A percentile compares a stretch with the other conserved stretches of the same genome.
phyloP scores from a whole-genome alignment of 2,888 invertebrate genomes.

The Unio pictorum region DNA sequence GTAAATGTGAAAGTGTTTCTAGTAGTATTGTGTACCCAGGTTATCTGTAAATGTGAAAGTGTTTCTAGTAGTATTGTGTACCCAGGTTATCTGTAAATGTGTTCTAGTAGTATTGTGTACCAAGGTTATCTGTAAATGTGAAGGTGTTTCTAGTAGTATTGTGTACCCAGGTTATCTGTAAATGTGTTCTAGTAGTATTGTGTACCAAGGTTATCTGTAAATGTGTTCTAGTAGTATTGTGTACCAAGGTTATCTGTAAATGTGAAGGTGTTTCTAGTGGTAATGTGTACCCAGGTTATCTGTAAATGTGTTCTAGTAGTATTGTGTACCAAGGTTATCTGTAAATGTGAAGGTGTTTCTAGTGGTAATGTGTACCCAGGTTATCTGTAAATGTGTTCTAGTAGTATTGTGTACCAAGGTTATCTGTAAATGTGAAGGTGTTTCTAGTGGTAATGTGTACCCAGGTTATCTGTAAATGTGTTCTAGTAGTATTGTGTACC shows the following conservation, averaged over 20 bases:
- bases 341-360: conserved; percentile 75
- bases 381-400: conserved; percentile 75
- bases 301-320: too few relatives aligned
- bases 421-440: conserved; percentile 66
- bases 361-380: conserved; percentile 79
- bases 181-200: conserved; percentile 81
- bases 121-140: too few relatives aligned
- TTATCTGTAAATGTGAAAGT: conserved; percentile 41
- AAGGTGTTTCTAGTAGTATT: too few relatives aligned
- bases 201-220: conserved; percentile 67
- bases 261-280: too few relatives aligned
- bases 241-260: too few relatives aligned
- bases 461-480: background rate
- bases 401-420: conserved; percentile 78
- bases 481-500: too few relatives aligned
- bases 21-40: conserved; percentile 79
- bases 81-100: too few relatives aligned
- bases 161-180: too few relatives aligned
- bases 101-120: too few relatives aligned
- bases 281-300: too few relatives aligned
- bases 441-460: conserved; percentile 84
- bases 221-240: conserved; percentile 82
- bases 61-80: too few relatives aligned
- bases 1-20: conserved; percentile 75
- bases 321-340: too few relatives aligned